Evolutionary conservation across 2,113 vertebrate genomes (phyloP).

Genomic region (Hassar affinis): DNA sequence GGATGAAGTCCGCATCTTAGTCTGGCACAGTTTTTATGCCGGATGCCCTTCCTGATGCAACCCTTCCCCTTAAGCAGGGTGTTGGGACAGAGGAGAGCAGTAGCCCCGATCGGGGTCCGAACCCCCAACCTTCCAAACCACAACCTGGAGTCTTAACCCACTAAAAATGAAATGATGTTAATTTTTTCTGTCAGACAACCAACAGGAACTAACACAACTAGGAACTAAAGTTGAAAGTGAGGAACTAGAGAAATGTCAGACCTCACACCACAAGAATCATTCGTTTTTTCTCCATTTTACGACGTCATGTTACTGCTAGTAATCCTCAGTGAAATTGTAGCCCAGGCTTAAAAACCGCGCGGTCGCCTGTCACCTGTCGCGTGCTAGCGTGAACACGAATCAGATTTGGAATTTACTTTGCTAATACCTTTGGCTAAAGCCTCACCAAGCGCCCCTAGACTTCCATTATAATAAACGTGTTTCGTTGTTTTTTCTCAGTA

Average conservation of each 20-base stretch:
- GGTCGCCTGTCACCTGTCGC: no score
- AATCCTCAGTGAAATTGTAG: background rate
- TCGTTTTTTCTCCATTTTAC: background rate
- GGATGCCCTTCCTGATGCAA: no score
- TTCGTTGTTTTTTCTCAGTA: background rate
- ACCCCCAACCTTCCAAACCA: no score
- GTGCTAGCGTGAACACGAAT: no score
- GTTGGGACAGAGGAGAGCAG: no score
- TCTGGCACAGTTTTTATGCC: no score
- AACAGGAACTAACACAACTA: background rate
- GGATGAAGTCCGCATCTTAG: no score
- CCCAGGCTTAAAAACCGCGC: background rate
- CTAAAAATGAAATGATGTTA: no score
- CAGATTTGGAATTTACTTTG: background rate
- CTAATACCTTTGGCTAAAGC: background rate
- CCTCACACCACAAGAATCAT: background rate
- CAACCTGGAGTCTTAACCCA: no score
- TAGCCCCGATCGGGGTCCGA: no score
- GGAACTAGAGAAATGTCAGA: constrained; percentile 6
- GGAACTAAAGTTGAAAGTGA: background rate
- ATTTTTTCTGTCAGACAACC: no score
- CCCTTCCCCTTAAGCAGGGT: no score
- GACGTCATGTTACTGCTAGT: background rate
- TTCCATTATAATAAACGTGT: background rate
- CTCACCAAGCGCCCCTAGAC: background rate